Conservation (phyloP, 2,888 invertebrate genomes). For the Lissocephala sabroskyi region DNA sequence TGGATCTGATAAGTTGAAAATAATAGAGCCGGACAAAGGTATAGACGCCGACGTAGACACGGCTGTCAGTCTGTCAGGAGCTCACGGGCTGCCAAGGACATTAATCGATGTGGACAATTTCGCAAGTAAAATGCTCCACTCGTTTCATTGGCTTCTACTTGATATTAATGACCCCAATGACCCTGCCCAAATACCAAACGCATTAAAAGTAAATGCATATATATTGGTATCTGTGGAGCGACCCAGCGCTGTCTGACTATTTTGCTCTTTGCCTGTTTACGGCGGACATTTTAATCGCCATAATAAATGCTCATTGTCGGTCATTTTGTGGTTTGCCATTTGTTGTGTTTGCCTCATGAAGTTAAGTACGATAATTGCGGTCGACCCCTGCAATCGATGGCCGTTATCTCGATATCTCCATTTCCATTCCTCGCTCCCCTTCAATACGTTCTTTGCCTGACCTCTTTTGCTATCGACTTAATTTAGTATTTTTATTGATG, state of each 20-base stretch:
- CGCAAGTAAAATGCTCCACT: slow-evolving; percentile 15
- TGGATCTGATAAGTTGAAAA: slow-evolving; percentile 51
- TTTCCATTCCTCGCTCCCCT: slow-evolving; percentile 1
- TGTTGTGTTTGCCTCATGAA: slow-evolving; percentile 33
- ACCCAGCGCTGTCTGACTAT: slow-evolving; percentile 6
- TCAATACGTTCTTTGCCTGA: too few relatives aligned
- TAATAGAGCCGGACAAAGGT: slow-evolving; percentile 44
- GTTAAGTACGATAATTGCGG: slow-evolving; percentile 18
- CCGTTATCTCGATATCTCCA: background rate
- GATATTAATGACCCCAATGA: slow-evolving; percentile 46
- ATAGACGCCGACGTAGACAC: slow-evolving; percentile 20
- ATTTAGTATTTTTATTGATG: too few relatives aligned
- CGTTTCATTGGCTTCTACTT: slow-evolving; percentile 10
- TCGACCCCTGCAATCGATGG: slow-evolving; percentile 8
- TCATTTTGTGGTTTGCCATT: slow-evolving; percentile 41
- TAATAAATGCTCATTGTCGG: slow-evolving; percentile 20
- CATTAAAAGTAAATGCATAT: slow-evolving; percentile 7
- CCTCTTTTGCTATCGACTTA: too few relatives aligned
- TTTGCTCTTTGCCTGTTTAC: slow-evolving; percentile 20
- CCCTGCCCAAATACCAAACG: slow-evolving; percentile 11
- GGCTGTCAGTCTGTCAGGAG: slow-evolving; percentile 51
- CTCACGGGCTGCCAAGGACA: slow-evolving; percentile 44
- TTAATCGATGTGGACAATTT: slow-evolving; percentile 51
- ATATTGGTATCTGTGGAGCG: too few relatives aligned
- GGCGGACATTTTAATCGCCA: slow-evolving; percentile 46